Percentiles rank a stretch among this genome's conserved stretches.
phyloP scores from a whole-genome alignment of 2,888 invertebrate genomes.

The Ganaspis brasiliensis region DNA sequence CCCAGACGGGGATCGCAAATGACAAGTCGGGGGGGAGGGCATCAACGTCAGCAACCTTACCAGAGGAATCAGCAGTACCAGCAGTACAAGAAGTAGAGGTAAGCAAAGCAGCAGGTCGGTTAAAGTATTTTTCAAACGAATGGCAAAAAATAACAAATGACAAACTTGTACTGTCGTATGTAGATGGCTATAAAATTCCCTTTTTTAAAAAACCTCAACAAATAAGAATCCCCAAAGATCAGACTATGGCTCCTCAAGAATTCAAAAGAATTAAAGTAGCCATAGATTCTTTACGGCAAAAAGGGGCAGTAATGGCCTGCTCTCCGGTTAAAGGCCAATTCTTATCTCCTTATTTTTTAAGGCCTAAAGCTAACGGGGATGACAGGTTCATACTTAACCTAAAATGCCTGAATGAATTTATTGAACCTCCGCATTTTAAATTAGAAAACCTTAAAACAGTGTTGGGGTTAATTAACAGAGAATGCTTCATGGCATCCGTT shows the following conservation, averaged over 20 bases:
- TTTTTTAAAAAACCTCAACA: slow-evolving; percentile 50
- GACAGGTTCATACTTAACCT: slow-evolving; percentile 45
- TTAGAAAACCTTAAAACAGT: slow-evolving; percentile 51
- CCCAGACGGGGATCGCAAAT: too few relatives aligned
- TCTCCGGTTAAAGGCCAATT: slow-evolving; percentile 36
- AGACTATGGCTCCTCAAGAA: slow-evolving; percentile 42
- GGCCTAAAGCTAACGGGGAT: slow-evolving; percentile 35
- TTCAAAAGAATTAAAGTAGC: not conserved
- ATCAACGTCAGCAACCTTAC: too few relatives aligned
- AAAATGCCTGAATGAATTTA: slow-evolving; percentile 52
- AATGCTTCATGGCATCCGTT: slow-evolving; percentile 46
- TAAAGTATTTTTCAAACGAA: too few relatives aligned
- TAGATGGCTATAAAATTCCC: slow-evolving; percentile 55
- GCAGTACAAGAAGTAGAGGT: too few relatives aligned
- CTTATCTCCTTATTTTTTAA: slow-evolving; percentile 47
- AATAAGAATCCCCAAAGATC: slow-evolving; percentile 43
- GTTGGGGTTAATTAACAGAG: slow-evolving; percentile 21
- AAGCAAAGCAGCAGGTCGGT: too few relatives aligned
- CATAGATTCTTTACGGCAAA: too few relatives aligned
- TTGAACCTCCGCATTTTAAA: slow-evolving; percentile 11
- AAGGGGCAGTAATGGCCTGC: too few relatives aligned
- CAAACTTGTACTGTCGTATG: not conserved
- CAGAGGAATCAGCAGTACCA: too few relatives aligned
- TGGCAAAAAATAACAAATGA: slow-evolving; percentile 20
- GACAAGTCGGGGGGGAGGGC: too few relatives aligned